Conservation (phyloP, 2,113 vertebrate species). For the Cygnus buccinator region DNA sequence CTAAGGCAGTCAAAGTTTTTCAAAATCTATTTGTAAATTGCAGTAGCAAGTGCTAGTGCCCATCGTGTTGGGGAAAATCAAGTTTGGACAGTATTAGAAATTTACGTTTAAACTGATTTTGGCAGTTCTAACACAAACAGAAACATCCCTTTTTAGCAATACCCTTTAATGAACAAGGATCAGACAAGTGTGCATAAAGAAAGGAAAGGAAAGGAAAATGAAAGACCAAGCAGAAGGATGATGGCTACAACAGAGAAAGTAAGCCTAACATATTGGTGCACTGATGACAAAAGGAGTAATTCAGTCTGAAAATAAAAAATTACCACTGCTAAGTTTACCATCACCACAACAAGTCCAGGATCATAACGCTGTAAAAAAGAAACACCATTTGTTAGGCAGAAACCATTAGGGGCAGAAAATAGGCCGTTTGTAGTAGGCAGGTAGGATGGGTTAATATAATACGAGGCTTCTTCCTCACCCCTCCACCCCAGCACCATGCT, state of each 20-base stretch:
- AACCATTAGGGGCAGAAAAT: slow-evolving; percentile 92
- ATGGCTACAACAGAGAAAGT: slow-evolving; percentile 96
- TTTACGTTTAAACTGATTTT: slow-evolving; percentile 79
- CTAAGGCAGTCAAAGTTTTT: slow-evolving; percentile 82
- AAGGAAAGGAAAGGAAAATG: slow-evolving; percentile 91
- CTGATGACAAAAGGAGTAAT: slow-evolving; percentile 98
- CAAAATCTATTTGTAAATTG: slow-evolving; percentile 74
- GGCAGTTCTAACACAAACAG: slow-evolving; percentile 85
- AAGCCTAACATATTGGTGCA: slow-evolving; percentile 99
- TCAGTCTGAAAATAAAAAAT: slow-evolving; percentile 99
- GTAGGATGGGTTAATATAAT: slow-evolving; percentile 44
- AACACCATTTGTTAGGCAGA: slow-evolving; percentile 99
- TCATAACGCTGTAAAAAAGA: slow-evolving; percentile 99
- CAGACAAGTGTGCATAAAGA: slow-evolving; percentile 92
- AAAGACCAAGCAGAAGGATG: slow-evolving; percentile 99
- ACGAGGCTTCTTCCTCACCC: slow-evolving; percentile 63
- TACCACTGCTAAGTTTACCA: slow-evolving; percentile 99
- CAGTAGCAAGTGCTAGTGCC: slow-evolving; percentile 85
- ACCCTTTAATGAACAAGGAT: slow-evolving; percentile 95
- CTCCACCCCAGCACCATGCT: slow-evolving; percentile 67
- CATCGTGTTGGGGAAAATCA: slow-evolving; percentile 79
- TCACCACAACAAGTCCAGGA: slow-evolving; percentile 99
- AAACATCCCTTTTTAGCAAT: slow-evolving; percentile 91
- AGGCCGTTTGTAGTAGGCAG: slow-evolving; percentile 84
- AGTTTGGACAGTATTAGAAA: slow-evolving; percentile 84